Conservation (phyloP, 2,888 invertebrate species). For the Minunthozetes semirufus region DNA sequence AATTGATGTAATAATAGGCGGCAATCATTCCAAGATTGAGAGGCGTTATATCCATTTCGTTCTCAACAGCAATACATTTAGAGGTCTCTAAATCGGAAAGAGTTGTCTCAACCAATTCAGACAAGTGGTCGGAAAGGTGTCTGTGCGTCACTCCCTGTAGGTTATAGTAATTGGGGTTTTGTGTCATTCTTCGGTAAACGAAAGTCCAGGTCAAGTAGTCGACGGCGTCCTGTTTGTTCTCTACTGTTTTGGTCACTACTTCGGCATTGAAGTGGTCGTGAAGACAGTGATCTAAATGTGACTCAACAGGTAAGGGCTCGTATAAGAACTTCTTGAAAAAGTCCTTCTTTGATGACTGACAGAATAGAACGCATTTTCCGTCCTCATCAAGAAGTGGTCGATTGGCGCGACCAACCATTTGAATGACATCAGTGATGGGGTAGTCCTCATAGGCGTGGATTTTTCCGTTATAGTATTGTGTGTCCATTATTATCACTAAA, state of each 20-base stretch:
- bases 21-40: slow-evolving; percentile 99
- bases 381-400: slow-evolving; percentile 84
- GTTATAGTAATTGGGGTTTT: slow-evolving; percentile 99
- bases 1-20: slow-evolving; percentile 99
- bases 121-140: slow-evolving; percentile 94
- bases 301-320: slow-evolving; percentile 93
- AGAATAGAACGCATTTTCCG: slow-evolving; percentile 88
- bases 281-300: slow-evolving; percentile 91
- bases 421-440: slow-evolving; percentile 90
- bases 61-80: slow-evolving; percentile 94
- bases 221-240: slow-evolving; percentile 99
- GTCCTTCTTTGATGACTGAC: slow-evolving; percentile 94
- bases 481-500: slow-evolving; percentile 94
- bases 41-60: slow-evolving; percentile 94
- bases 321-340: slow-evolving; percentile 97
- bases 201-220: slow-evolving; percentile 99
- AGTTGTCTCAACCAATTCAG: slow-evolving; percentile 94
- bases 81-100: slow-evolving; percentile 88
- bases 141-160: slow-evolving; percentile 90
- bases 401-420: slow-evolving; percentile 96
- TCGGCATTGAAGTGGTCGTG: slow-evolving; percentile 99
- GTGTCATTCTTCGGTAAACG: slow-evolving; percentile 88
- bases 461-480: slow-evolving; percentile 81
- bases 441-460: slow-evolving; percentile 78
- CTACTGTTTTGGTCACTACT: slow-evolving; percentile 98